Conservation (phyloP, 2,113 vertebrate genomes). For the human region DNA sequence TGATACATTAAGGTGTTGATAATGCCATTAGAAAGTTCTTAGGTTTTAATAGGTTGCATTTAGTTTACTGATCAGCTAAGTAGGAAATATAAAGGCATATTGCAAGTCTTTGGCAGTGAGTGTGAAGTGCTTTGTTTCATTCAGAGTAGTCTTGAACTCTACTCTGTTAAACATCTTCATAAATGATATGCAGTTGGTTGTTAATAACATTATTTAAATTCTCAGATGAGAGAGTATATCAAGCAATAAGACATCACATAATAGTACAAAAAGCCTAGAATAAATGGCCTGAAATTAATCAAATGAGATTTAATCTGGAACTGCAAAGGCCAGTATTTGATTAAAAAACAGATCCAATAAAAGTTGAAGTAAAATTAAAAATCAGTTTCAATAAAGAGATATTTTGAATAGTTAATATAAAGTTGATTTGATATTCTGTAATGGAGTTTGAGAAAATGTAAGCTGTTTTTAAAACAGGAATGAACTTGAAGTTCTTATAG, state of each 20-base stretch:
- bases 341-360: constrained; percentile 75
- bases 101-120: background rate
- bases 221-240: constrained; percentile 54
- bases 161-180: constrained; percentile 54
- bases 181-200: constrained; percentile 51
- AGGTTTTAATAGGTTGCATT: background rate
- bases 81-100: background rate
- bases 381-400: constrained; percentile 65
- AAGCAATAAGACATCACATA: constrained; percentile 52
- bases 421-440: constrained; percentile 56
- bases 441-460: background rate
- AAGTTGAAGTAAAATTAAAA: constrained; percentile 70
- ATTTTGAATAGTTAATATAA: constrained; percentile 56
- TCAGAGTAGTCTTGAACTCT: constrained; percentile 33
- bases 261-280: constrained; percentile 60
- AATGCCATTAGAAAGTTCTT: background rate
- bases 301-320: constrained; percentile 74
- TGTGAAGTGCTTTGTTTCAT: constrained; percentile 38
- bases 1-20: background rate
- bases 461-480: background rate
- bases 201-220: constrained; percentile 73
- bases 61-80: background rate
- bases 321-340: constrained; percentile 62
- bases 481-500: background rate
- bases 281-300: constrained; percentile 68